These are phyloP conservation scores for Cryptus viduatorius DNA, from an alignment of 2,888 invertebrate species.

Conservation along the genomic window DNA sequence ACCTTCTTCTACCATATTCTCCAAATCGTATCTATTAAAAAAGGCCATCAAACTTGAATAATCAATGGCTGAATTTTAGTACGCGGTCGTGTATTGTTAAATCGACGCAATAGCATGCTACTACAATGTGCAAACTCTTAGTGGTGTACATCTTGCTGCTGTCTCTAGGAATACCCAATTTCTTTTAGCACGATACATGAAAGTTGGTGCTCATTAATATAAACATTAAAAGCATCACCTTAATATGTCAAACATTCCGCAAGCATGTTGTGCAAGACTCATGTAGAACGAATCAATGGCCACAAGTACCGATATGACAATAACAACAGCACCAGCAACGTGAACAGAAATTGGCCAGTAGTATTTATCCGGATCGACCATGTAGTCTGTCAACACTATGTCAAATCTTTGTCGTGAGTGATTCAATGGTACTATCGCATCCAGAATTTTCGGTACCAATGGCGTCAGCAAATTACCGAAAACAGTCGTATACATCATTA, in stretches of 20 bases:
- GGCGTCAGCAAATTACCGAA: not conserved
- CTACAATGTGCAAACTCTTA: no score
- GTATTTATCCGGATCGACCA: conserved; percentile 18
- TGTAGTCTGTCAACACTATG: conserved; percentile 16
- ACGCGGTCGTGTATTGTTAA: no score
- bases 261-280: conserved; percentile 2
- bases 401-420: not conserved
- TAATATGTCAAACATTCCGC: conserved; percentile 23
- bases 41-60: not conserved
- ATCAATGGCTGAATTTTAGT: no score
- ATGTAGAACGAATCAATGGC: conserved; percentile 29
- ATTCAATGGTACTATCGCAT: conserved; percentile 1
- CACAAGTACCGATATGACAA: not conserved
- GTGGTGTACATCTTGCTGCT: no score
- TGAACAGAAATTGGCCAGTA: not conserved
- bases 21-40: conserved; percentile 13
- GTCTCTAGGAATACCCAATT: no score
- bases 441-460: not conserved
- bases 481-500: not conserved
- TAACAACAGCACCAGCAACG: not conserved
- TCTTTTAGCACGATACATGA: no score
- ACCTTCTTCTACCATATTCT: not conserved
- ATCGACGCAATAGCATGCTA: no score
- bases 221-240: conserved; percentile 8
- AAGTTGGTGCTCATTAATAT: not conserved